phyloP scores from a whole-genome alignment of 2,888 invertebrate species.

The Drosophila parthenogenetica region DNA sequence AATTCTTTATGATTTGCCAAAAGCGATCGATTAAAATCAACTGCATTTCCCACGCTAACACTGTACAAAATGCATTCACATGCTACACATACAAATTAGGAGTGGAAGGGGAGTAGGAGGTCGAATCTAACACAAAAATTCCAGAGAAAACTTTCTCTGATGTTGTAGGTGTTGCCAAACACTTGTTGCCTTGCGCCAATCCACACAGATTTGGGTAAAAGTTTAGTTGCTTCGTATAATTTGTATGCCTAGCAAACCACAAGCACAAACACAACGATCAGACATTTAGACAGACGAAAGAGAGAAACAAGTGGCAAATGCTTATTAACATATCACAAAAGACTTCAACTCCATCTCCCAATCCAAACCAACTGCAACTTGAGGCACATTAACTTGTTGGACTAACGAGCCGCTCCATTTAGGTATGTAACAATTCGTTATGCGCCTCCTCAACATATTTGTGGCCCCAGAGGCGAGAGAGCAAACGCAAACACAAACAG shows the following conservation, averaged over 20 bases:
- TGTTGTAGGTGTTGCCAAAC: conserved; percentile 77
- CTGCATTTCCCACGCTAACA: conserved; percentile 69
- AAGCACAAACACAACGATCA: not conserved
- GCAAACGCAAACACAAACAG: conserved; percentile 43
- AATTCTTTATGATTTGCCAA: conserved; percentile 57
- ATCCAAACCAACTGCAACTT: conserved; percentile 5
- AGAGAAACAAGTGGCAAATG: conserved; percentile 71
- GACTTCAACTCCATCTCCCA: conserved; percentile 13
- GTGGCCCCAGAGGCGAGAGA: conserved; percentile 27
- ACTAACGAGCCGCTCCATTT: conserved; percentile 80
- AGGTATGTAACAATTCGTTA: conserved; percentile 81
- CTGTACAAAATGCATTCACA: conserved; percentile 42
- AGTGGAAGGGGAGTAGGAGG: not conserved
- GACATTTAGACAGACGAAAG: conserved; percentile 11
- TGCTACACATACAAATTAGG: conserved; percentile 55
- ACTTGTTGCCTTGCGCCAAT: conserved; percentile 67
- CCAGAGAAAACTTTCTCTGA: conserved; percentile 62
- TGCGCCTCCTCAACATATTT: conserved; percentile 57
- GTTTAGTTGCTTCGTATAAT: conserved; percentile 59
- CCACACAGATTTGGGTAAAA: conserved; percentile 29
- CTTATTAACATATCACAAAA: conserved; percentile 78
- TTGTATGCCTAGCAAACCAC: conserved; percentile 50
- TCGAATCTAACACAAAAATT: conserved; percentile 32
- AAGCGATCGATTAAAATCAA: conserved; percentile 12
- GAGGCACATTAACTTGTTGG: conserved; percentile 77